phyloP scores from a whole-genome alignment of 2,888 invertebrate genomes.

The Drosophila buzzatii region DNA sequence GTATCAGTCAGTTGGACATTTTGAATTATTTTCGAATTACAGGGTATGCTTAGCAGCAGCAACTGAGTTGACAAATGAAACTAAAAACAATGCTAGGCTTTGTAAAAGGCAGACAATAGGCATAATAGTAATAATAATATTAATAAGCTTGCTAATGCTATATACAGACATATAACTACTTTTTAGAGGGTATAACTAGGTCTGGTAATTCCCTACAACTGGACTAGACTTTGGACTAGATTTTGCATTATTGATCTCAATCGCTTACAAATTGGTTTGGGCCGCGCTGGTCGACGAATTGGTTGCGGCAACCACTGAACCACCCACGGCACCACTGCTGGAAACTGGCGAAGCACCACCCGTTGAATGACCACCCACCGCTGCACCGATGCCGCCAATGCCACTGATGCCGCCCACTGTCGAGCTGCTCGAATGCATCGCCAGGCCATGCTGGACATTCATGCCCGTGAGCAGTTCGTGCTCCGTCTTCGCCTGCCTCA shows the following conservation, averaged over 20 bases:
- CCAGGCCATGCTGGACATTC: conserved; percentile 52
- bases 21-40: not conserved
- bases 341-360: conserved; percentile 4
- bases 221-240: conserved; percentile 2
- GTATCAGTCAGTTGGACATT: not conserved
- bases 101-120: conserved; percentile 44
- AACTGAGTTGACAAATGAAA: conserved; percentile 8
- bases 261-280: conserved; percentile 55
- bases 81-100: conserved; percentile 32
- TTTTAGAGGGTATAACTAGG: conserved; percentile 4
- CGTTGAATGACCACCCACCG: conserved; percentile 21
- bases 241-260: not conserved
- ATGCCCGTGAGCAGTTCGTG: conserved; percentile 82
- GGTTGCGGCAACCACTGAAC: not conserved
- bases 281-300: conserved; percentile 19
- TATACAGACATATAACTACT: conserved; percentile 24
- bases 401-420: conserved; percentile 25
- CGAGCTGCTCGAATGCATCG: conserved; percentile 21
- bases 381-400: conserved; percentile 32
- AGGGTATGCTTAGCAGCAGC: conserved; percentile 7
- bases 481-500: conserved; percentile 86
- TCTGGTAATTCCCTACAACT: not conserved
- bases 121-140: conserved; percentile 16
- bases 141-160: conserved; percentile 28
- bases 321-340: not conserved